phyloP scores from a whole-genome alignment of 35 echinoderm and acorn worm species.

The Ptychodera flava region DNA sequence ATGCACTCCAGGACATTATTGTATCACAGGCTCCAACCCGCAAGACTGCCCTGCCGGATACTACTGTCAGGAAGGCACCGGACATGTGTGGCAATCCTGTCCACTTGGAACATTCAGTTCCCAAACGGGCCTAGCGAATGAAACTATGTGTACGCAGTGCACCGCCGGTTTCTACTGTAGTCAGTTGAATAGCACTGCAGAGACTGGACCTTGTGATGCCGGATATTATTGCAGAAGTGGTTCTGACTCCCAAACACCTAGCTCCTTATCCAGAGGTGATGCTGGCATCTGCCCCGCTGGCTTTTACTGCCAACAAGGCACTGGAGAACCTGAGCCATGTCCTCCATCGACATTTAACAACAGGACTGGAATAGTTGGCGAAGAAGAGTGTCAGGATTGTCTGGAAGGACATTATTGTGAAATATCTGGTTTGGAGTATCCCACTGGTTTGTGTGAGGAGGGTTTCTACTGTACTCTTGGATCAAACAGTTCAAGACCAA shows the following conservation, averaged over 20 bases:
- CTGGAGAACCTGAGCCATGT: conserved; percentile 79
- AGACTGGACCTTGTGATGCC: conserved; percentile 53
- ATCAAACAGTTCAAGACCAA: conserved; percentile 85
- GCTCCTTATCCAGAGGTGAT: conserved; percentile 58
- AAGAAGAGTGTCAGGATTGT: conserved; percentile 63
- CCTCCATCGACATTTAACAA: conserved; percentile 94
- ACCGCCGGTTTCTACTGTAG: conserved; percentile 75
- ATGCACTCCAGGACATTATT: conserved; percentile 92
- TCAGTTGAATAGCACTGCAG: conserved; percentile 65
- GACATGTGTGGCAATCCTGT: conserved; percentile 88
- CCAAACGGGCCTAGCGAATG: conserved; percentile 76
- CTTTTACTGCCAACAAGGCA: conserved; percentile 69
- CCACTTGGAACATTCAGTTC: conserved; percentile 80
- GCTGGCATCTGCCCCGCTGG: conserved; percentile 81
- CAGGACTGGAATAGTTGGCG: conserved; percentile 30
- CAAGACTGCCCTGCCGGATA: conserved; percentile 87
- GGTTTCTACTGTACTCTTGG: conserved; percentile 79
- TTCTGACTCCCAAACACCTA: conserved; percentile 60
- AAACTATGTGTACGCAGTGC: conserved; percentile 80
- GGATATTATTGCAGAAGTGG: conserved; percentile 80
- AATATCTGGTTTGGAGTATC: conserved; percentile 62
- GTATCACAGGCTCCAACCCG: conserved; percentile 82
- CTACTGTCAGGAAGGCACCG: conserved; percentile 93
- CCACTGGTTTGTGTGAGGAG: conserved; percentile 64
- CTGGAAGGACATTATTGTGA: conserved; percentile 95